Evolutionary conservation across 1,140 invertebrate species (phyloP), one percentile per base, ranked within the genome.

Genomic region (Orius laevigatus): DNA sequence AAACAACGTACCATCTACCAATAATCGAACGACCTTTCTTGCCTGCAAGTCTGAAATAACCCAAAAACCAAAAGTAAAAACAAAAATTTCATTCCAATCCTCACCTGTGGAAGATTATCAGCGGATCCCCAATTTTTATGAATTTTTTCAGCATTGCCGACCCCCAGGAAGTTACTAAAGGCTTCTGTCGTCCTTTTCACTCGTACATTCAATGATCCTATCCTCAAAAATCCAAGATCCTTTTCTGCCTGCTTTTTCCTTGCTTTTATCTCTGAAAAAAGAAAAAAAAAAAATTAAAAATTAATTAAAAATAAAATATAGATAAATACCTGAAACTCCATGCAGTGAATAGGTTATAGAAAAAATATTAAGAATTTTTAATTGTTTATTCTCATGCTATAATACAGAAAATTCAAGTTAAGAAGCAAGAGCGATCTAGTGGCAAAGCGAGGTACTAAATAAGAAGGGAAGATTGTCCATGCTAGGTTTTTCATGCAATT

Each of bases 131-230:
- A 90, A 1, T 72, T 76, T 65, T 89, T 88, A 57, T 83, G 77
- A 12, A 84, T 66, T 61, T 77, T 75, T 32, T 76, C 72, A 1
- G 52, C 45, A 57, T 56, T 52, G 56, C 81, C 78, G 53, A 82
- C 81, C 53, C 82, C 83, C 55, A 87, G 68, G 60, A 87, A 85
- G 59, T 86, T 84, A 65, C 84, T 88, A 69, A 88, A 86, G 1
- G 84, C 83, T 61, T 88, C 84, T 38, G 84, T 88, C 18, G 86
- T 89, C 63, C 84, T 85, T 68, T 90, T 89, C 58, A 90, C 85
- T 59, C 85, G 74, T 34, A 90, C 84, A 68, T 90, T 90, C 60
- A 92, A 66, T 6, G 87, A 92, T 55, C 87, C 86, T 69, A 91
- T 89, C 57, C 86, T 74, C 53, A 90, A 74, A 65, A 92, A 89